Evolutionary conservation across 2,113 vertebrate species (phyloP).

Genomic region (Daphoenositta chrysoptera): DNA sequence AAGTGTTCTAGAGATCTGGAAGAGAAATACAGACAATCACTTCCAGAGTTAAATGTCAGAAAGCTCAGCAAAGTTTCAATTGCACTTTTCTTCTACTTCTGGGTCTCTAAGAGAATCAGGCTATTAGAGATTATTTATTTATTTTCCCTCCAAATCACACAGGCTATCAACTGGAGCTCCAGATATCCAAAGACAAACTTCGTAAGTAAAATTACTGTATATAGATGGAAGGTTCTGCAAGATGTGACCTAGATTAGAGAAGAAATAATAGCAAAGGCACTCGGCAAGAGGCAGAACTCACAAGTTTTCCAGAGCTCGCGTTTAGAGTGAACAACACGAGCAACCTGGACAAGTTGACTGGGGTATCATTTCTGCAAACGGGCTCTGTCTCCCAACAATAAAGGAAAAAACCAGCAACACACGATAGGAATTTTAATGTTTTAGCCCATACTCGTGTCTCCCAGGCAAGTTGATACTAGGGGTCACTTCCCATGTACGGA

Average conservation of each 20-base stretch:
- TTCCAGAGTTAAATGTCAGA: not conserved
- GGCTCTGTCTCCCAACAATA: not conserved
- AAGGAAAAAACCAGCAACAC: not conserved
- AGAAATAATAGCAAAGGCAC: not conserved
- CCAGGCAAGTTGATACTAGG: constrained; percentile 66
- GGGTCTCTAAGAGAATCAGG: not conserved
- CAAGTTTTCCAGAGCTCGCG: not conserved
- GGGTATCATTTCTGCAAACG: not conserved
- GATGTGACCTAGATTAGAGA: not conserved
- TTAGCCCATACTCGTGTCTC: constrained; percentile 59
- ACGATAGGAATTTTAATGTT: constrained; percentile 42
- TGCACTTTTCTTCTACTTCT: not conserved
- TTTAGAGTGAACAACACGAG: not conserved
- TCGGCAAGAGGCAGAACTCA: not conserved
- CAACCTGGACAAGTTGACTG: not conserved
- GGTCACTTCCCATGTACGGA: constrained; percentile 79
- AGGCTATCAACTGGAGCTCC: not conserved
- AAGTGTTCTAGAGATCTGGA: not conserved
- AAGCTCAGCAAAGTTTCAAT: not conserved
- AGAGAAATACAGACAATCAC: not conserved
- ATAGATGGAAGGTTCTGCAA: not conserved
- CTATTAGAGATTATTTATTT: not conserved
- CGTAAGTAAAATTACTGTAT: not conserved
- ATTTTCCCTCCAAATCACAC: not conserved
- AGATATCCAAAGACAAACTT: not conserved